phyloP scores from a whole-genome alignment of 2,888 invertebrate genomes.

The Sphaerophoria rueppellii region DNA sequence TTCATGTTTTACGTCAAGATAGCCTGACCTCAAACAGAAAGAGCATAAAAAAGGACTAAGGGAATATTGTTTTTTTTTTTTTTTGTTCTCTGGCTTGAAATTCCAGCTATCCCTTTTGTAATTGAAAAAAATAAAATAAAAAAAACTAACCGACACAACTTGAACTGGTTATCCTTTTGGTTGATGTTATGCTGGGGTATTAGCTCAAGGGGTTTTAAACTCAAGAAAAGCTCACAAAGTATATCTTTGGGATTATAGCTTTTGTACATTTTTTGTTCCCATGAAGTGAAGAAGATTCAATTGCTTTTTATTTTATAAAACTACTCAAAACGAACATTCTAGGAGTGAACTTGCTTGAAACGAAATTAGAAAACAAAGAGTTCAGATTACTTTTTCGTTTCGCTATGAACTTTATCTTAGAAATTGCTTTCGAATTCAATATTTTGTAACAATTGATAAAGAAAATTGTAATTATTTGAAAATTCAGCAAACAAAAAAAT shows the following conservation, averaged over 20 bases:
- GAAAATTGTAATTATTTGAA: too few species aligned
- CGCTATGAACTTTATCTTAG: too few species aligned
- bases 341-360: not conserved
- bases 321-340: not conserved
- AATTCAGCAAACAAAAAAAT: too few species aligned
- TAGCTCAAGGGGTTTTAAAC: not conserved
- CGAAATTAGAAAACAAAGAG: not conserved
- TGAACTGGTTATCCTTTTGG: slow-evolving; percentile 55
- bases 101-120: slow-evolving; percentile 33
- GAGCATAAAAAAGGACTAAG: slow-evolving; percentile 23
- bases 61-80: slow-evolving; percentile 46
- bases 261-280: not conserved
- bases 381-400: too few species aligned
- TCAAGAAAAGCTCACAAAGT: not conserved
- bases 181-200: not conserved
- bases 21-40: slow-evolving; percentile 44
- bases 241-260: not conserved
- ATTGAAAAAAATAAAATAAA: slow-evolving; percentile 8
- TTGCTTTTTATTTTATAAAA: not conserved
- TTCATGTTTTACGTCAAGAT: slow-evolving; percentile 36
- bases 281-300: not conserved
- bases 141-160: slow-evolving; percentile 36
- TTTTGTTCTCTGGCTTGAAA: slow-evolving; percentile 13
- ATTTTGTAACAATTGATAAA: too few species aligned
- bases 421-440: too few species aligned